Percentiles rank a stretch among this genome's conserved stretches.
Evolutionary conservation across 2,888 invertebrate genomes (phyloP).

Genomic region (Cephus nigrinus): DNA sequence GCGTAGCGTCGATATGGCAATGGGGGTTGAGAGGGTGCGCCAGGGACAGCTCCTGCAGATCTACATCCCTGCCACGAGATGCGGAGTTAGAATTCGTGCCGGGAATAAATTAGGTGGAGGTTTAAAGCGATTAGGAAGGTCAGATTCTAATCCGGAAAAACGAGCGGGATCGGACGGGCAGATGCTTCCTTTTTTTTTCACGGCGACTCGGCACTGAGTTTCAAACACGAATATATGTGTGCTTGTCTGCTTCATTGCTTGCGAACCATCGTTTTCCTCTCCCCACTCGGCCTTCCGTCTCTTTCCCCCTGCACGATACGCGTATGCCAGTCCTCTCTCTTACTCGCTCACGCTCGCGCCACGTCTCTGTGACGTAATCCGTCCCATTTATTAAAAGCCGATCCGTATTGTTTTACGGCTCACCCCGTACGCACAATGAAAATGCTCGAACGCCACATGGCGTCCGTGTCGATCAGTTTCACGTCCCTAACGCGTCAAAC

Average conservation of each 20-base stretch:
- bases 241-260: no score
- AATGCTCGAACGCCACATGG: slow-evolving; percentile 32
- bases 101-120: slow-evolving; percentile 42
- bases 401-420: slow-evolving; percentile 56
- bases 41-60: no score
- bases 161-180: slow-evolving; percentile 30
- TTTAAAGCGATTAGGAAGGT: slow-evolving; percentile 49
- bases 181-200: slow-evolving; percentile 32
- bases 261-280: no score
- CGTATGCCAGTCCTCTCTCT: slow-evolving; percentile 17
- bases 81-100: slow-evolving; percentile 24
- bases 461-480: slow-evolving; percentile 18
- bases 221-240: not conserved
- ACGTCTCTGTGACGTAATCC: slow-evolving; percentile 46
- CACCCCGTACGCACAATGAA: slow-evolving; percentile 46
- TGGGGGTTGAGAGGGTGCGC: no score
- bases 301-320: not conserved
- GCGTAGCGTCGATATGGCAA: no score
- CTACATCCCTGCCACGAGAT: not conserved
- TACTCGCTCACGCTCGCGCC: not conserved
- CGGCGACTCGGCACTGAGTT: not conserved
- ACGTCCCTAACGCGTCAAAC: slow-evolving; percentile 7
- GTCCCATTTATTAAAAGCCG: slow-evolving; percentile 57
- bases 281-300: no score
- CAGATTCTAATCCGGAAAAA: slow-evolving; percentile 47